Conservation (phyloP, 2,113 vertebrate species). For the Falco punctatus region DNA sequence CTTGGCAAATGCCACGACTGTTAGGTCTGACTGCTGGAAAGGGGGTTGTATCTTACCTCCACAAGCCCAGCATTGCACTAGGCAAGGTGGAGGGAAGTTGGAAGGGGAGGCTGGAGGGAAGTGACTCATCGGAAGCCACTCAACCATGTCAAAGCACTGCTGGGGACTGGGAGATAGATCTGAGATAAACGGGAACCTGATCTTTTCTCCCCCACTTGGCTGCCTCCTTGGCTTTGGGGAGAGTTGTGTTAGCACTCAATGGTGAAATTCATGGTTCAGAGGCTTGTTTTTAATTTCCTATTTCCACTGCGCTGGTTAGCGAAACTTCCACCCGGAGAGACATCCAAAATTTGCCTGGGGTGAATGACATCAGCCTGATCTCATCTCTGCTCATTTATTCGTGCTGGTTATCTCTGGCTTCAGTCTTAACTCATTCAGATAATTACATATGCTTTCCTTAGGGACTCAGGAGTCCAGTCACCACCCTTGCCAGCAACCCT, state of each 20-base stretch:
- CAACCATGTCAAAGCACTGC: conserved; percentile 16
- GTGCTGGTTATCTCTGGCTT: conserved; percentile 32
- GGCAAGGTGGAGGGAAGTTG: not conserved
- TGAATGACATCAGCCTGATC: conserved; percentile 60
- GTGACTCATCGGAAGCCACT: conserved; percentile 7
- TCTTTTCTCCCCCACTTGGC: conserved; percentile 9
- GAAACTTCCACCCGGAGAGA: not conserved
- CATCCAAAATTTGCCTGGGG: conserved; percentile 35
- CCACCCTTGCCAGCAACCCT: not conserved
- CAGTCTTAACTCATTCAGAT: conserved; percentile 10
- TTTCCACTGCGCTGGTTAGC: conserved; percentile 6
- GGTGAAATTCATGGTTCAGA: conserved; percentile 29
- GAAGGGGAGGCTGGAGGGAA: conserved; percentile 1
- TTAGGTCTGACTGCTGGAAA: not conserved
- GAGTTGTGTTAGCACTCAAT: not conserved
- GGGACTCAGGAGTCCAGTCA: not conserved
- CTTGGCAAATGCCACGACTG: not conserved
- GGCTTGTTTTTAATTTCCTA: conserved; percentile 61
- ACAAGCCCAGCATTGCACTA: not conserved
- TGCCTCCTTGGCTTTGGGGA: conserved; percentile 3
- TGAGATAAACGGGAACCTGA: conserved; percentile 46
- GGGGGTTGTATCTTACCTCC: not conserved
- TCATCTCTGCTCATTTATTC: conserved; percentile 41
- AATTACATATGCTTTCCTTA: not conserved
- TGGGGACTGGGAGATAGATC: conserved; percentile 6